These are phyloP conservation scores for Alethe diademata DNA, from an alignment of 2,113 vertebrate species.

Conservation along the genomic window DNA sequence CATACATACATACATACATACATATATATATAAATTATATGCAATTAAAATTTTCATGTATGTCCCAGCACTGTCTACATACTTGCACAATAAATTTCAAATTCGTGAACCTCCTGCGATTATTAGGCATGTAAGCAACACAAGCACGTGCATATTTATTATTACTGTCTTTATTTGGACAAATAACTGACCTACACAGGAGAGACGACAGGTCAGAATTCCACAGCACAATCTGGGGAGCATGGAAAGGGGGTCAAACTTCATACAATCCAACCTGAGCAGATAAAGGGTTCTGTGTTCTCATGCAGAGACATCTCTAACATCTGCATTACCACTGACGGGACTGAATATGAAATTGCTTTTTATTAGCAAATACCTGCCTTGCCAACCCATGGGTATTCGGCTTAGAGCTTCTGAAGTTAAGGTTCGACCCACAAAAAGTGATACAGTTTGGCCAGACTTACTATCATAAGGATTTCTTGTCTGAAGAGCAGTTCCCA, in stretches of 20 bases:
- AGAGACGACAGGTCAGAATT: not conserved
- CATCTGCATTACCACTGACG: not conserved
- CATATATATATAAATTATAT: too few species aligned
- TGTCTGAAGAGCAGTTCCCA: not conserved
- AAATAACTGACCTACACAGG: not conserved
- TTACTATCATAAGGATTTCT: not conserved
- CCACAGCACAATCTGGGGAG: not conserved
- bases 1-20: too few species aligned
- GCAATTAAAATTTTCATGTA: too few species aligned
- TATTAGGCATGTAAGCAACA: not conserved
- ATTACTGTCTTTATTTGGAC: not conserved
- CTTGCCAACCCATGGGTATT: not conserved
- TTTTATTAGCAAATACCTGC: not conserved
- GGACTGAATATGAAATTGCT: fast-evolving
- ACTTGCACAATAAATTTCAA: not conserved
- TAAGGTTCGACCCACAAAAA: not conserved
- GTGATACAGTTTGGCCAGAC: not conserved
- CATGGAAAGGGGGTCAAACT: not conserved
- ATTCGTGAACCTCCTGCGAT: not conserved
- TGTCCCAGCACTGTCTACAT: not conserved
- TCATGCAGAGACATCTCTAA: not conserved
- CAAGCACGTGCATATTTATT: not conserved
- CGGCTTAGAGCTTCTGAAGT: not conserved
- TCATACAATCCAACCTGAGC: not conserved
- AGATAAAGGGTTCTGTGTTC: not conserved